Percentiles rank a stretch among this genome's conserved stretches.
Conservation (phyloP, 2,113 vertebrate species). For the Herpailurus yagouaroundi region DNA sequence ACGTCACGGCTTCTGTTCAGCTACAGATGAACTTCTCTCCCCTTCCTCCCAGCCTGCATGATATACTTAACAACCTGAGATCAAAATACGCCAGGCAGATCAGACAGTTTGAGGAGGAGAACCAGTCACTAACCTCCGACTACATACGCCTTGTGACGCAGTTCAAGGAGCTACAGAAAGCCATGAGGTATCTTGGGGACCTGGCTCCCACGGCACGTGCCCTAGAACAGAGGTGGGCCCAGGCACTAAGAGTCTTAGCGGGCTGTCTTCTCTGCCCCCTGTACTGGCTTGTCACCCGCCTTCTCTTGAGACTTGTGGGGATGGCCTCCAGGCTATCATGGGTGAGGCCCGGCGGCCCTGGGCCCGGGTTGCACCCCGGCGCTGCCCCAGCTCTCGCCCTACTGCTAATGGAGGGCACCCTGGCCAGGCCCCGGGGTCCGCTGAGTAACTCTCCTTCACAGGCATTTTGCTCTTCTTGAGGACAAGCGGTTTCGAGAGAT, state of each 20-base stretch:
- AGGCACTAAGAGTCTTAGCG: neutral
- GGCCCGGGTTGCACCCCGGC: neutral
- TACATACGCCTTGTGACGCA: conserved; percentile 82
- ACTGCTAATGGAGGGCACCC: neutral
- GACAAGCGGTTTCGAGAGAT: conserved; percentile 85
- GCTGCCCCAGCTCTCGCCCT: neutral
- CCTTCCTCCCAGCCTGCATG: conserved; percentile 82
- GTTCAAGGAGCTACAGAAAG: conserved; percentile 87
- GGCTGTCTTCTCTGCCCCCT: neutral
- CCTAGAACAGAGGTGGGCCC: neutral
- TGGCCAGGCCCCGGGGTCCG: neutral
- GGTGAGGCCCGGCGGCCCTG: neutral
- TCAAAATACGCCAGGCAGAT: conserved; percentile 79
- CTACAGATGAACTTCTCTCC: neutral
- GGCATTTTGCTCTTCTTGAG: conserved; percentile 85
- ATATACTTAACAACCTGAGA: conserved; percentile 82
- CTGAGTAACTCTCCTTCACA: conserved; percentile 64
- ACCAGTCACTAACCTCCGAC: conserved; percentile 77
- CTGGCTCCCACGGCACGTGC: neutral
- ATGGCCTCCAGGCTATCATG: neutral
- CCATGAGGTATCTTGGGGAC: conserved; percentile 84
- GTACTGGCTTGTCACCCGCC: neutral
- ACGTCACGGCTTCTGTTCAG: neutral
- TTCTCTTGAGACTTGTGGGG: neutral
- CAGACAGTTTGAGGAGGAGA: conserved; percentile 85